Evolutionary conservation across 2,113 vertebrate species (phyloP).

Genomic region (Lipotes vexillifer): DNA sequence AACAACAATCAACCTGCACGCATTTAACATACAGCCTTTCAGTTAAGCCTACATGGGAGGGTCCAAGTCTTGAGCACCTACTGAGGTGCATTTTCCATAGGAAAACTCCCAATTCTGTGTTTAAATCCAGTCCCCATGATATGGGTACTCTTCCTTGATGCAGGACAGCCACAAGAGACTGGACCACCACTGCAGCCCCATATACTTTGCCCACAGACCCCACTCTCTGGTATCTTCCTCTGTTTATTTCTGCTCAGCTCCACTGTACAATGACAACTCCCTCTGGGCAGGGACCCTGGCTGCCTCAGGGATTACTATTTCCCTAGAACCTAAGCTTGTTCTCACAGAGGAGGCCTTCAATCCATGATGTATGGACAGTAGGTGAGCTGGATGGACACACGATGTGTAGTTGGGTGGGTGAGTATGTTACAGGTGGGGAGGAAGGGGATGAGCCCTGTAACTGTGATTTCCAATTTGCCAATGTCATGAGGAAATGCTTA

Average conservation of each 20-base stretch:
- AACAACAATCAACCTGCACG: not conserved
- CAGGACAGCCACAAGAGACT: not conserved
- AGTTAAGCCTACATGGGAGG: not conserved
- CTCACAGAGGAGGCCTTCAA: not conserved
- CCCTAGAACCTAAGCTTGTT: not conserved
- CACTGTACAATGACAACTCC: accelerated
- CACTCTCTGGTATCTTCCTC: not conserved
- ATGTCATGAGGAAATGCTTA: not conserved
- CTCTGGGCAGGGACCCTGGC: not conserved
- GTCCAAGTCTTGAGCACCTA: not conserved
- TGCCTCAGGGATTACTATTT: not conserved
- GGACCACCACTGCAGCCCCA: no score
- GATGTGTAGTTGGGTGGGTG: accelerated
- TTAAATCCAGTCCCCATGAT: not conserved
- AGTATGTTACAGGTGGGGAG: not conserved
- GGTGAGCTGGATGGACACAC: not conserved
- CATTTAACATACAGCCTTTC: not conserved
- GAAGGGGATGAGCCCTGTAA: not conserved
- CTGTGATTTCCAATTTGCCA: not conserved
- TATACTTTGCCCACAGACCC: accelerated
- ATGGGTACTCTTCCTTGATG: accelerated
- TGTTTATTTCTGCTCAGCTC: not conserved
- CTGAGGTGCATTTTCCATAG: not conserved
- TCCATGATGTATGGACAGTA: accelerated
- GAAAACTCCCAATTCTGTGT: not conserved